A percentile compares a stretch with the other conserved stretches of the same genome.
Evolutionary conservation across 2,888 invertebrate species (phyloP).

Genomic region (Conomelus anceps): DNA sequence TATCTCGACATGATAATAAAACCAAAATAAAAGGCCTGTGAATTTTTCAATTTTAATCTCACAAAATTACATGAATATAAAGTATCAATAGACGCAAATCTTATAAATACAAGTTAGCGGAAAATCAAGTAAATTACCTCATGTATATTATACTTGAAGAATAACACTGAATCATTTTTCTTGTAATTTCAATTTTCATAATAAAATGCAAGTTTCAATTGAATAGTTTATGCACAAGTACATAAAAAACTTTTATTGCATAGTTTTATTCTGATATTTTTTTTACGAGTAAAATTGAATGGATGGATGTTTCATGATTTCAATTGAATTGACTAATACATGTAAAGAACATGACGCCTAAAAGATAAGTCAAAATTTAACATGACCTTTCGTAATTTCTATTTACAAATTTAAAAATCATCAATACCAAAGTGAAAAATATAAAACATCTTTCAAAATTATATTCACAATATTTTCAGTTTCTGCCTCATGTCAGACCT

Average conservation of each 20-base stretch:
- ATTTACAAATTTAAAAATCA: background rate
- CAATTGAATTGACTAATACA: background rate
- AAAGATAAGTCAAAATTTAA: background rate
- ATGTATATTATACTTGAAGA: background rate
- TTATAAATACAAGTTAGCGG: background rate
- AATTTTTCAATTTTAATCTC: background rate
- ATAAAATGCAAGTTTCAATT: background rate
- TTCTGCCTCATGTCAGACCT: background rate
- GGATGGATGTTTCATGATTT: constrained; percentile 1
- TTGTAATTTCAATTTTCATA: background rate
- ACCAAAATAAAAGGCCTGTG: background rate
- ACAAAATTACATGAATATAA: background rate
- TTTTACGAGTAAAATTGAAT: constrained; percentile 6
- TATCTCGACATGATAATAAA: background rate
- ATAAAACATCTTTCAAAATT: background rate
- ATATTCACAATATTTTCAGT: background rate
- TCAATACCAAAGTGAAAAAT: background rate
- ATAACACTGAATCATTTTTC: background rate
- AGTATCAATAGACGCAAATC: background rate
- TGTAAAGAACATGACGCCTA: background rate
- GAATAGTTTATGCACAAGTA: background rate
- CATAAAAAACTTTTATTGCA: background rate
- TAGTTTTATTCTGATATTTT: background rate
- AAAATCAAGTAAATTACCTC: background rate
- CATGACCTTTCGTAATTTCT: background rate